A percentile compares a stretch with the other conserved stretches of the same genome.
Evolutionary conservation across 2,113 vertebrate genomes (phyloP).

Genomic region (Psephotus haematonotus): DNA sequence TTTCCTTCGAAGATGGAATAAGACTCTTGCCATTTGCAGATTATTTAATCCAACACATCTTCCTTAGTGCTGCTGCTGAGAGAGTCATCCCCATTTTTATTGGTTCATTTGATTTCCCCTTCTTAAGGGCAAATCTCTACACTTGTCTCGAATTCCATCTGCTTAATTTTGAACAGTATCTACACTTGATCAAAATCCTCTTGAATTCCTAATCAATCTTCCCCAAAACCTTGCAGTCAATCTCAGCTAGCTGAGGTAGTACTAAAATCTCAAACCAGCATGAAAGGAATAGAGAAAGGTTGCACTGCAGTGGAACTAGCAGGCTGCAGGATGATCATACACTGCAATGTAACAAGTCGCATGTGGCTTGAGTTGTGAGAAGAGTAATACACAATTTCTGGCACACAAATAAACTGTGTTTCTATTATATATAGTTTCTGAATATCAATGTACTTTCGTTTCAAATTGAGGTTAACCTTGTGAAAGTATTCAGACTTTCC

Average conservation of each 20-base stretch:
- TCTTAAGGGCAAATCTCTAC: not conserved
- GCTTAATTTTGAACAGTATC: not conserved
- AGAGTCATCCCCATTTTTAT: not conserved
- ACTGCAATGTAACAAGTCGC: not conserved
- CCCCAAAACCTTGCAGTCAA: not conserved
- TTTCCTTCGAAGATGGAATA: not conserved
- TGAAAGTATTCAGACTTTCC: not conserved
- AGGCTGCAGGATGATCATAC: not conserved
- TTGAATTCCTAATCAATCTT: not conserved
- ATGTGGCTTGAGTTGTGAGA: not conserved
- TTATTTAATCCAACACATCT: not conserved
- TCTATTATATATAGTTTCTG: not conserved
- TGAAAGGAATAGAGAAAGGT: not conserved
- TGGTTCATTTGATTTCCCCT: not conserved
- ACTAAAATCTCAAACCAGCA: not conserved
- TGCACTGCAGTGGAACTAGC: not conserved
- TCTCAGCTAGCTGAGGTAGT: not conserved
- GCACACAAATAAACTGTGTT: not conserved
- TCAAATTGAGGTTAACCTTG: not conserved
- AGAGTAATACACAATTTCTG: not conserved
- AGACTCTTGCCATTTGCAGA: not conserved
- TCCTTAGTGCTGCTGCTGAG: not conserved
- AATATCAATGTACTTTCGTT: not conserved
- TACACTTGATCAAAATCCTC: conserved; percentile 21
- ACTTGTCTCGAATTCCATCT: conserved; percentile 3